Conservation (phyloP, 2,797 vertebrate species). For the Coranthus polyacanthus region DNA sequence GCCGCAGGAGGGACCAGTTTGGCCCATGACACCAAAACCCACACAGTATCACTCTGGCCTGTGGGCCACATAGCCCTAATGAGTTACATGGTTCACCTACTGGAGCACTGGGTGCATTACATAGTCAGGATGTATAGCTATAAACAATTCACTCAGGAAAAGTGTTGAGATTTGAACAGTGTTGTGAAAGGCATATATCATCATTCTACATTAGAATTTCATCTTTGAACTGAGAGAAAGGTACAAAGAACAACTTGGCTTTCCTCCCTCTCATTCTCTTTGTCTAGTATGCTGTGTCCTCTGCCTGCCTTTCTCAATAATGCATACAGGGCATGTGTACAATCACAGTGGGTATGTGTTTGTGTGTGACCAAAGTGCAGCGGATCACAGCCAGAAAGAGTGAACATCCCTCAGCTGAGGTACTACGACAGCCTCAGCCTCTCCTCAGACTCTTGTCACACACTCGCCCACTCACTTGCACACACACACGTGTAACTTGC, state of each 20-base stretch:
- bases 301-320: conserved; percentile 78
- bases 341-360: conserved; percentile 72
- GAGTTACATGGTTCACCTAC: conserved; percentile 72
- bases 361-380: conserved; percentile 74
- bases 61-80: conserved; percentile 74
- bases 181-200: conserved; percentile 42
- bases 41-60: conserved; percentile 77
- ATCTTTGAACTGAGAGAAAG: conserved; percentile 63
- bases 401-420: conserved; percentile 69
- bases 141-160: conserved; percentile 68
- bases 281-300: conserved; percentile 74
- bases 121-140: conserved; percentile 56
- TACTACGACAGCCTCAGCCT: conserved; percentile 70
- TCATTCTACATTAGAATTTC: conserved; percentile 53
- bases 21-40: conserved; percentile 81
- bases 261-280: conserved; percentile 61
- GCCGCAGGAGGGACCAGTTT: conserved; percentile 78
- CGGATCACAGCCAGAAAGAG: conserved; percentile 78
- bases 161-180: conserved; percentile 48
- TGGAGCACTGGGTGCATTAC: conserved; percentile 50
- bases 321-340: conserved; percentile 77
- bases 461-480: conserved; percentile 38
- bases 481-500: conserved; percentile 41
- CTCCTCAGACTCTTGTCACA: conserved; percentile 68
- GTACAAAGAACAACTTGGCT: conserved; percentile 71